Base-by-base conservation (phyloP, 2,797 vertebrate genomes). In the Chelmon rostratus region DNA sequence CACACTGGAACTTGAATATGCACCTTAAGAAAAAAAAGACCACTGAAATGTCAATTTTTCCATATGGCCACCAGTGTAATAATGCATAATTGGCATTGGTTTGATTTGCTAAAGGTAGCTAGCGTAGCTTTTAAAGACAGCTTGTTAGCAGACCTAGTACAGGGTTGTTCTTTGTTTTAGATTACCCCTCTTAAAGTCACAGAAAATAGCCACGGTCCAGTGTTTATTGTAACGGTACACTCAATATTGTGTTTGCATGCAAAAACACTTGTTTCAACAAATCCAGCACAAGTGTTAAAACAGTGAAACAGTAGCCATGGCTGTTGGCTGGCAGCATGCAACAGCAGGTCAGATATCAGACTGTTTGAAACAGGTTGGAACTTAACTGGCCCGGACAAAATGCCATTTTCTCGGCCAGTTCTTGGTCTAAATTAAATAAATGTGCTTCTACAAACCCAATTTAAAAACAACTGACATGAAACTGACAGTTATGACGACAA, bases 201-300 rank as follows among this genome's bases (percentile, higher is more conserved):
- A 75, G 33, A 82, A 44, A 59, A 56, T 61, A 54, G 78, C 68
- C 62, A 61, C 5, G 15, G 37, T 54, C 40, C 59, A 47, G 53
- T 31, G 61, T 64, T 59, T 31, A n/a, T 35, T 57, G 1, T 58
- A 42, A 72, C n/a, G 9, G 33, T 68, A 44, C 52, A 23, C 6
- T 28, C 9, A 23, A 1, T 42, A 40, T 56, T 53, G n/a, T 58
- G 42, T 64, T 61, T 59, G 28, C 56, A 67, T 2, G 0, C 3
- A 8, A 67, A 78, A 80, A 81, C 81, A 5, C 33, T 75, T 42
- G 46, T 47, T 58, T 49, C 21, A 11, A 56, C 49, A 49, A 40
- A 67, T 68, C 50, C 56, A 57, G 38, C 53, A 28, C 54, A 69
- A 37, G 64, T 66, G 35, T 42, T 35, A 3, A 83, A 62, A 57